Conservation (phyloP, 2,888 invertebrate genomes). For the Tenodera sinensis region DNA sequence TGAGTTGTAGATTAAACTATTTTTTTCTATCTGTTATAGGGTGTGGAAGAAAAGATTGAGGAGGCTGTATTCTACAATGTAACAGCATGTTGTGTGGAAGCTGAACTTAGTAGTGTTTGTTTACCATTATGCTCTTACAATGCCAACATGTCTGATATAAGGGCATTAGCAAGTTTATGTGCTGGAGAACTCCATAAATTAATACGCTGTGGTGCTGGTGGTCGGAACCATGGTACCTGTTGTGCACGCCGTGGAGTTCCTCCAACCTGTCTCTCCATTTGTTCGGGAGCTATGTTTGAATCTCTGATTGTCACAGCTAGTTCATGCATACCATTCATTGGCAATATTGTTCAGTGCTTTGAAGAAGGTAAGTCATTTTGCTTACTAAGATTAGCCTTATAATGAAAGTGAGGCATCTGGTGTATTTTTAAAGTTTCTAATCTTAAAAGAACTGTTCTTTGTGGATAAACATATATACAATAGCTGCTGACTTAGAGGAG, state of each 20-base stretch:
- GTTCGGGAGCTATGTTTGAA: slow-evolving; percentile 64
- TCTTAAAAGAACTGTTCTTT: too few relatives aligned
- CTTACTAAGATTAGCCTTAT: too few relatives aligned
- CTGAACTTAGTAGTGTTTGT: slow-evolving; percentile 64
- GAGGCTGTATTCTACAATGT: slow-evolving; percentile 67
- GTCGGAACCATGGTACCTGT: slow-evolving; percentile 71
- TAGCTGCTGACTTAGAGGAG: too few relatives aligned
- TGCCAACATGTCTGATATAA: slow-evolving; percentile 76
- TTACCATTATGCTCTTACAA: slow-evolving; percentile 78
- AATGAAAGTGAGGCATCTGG: too few relatives aligned
- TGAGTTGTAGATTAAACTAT: too few relatives aligned
- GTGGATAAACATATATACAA: too few relatives aligned
- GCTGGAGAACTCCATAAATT: slow-evolving; percentile 73
- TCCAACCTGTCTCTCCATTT: slow-evolving; percentile 63
- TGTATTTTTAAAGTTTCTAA: too few relatives aligned
- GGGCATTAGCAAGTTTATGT: slow-evolving; percentile 68
- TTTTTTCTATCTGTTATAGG: slow-evolving; percentile 41
- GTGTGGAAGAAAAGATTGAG: slow-evolving; percentile 58
- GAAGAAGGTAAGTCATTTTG: slow-evolving; percentile 64
- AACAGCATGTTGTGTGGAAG: slow-evolving; percentile 71
- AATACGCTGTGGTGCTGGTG: slow-evolving; percentile 60
- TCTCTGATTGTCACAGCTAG: slow-evolving; percentile 57
- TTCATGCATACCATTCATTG: slow-evolving; percentile 74
- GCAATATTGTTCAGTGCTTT: slow-evolving; percentile 80
- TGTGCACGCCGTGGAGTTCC: slow-evolving; percentile 72